Evolutionary conservation across 2,888 invertebrate species (phyloP), one percentile per base, ranked within the genome.

Genomic region (Yponomeuta cagnagella): DNA sequence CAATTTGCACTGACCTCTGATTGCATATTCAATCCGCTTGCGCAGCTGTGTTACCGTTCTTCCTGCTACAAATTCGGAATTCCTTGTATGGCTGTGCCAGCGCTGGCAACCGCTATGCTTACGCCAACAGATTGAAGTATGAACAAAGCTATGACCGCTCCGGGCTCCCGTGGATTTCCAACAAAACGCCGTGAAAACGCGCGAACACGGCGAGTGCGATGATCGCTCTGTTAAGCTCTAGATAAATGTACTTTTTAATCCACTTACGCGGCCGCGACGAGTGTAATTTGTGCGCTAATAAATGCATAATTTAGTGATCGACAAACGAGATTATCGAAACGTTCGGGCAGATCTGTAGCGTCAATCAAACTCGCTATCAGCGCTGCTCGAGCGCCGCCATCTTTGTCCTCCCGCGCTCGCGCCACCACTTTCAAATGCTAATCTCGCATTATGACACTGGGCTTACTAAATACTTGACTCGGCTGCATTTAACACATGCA

Each of bases 401-500:
- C 48, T 69, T 69, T 65, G 63, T 70, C 31, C n/a, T 64, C 37
- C 68, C 70, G 43, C 69, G 69, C 48, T 69, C 66, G 37, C 63
- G 69, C 69, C 72, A 69, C 48, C 84, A 84, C 85, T 85, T 86
- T 86, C 80, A 80, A 78, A 89, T 87, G 87, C 79, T 81, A 87
- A 89, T 86, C 84, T 79, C 75, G 73, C 78, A 75, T 80, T 79
- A 78, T 79, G 77, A 77, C 78, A 78, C 78, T 74, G 72, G 75
- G 74, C 79, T 72, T 76, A 75, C 81, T 80, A 81, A 80, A 78
- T 79, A 78, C 80, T 75, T 73, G 75, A 75, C 78, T 80, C 71
- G 76, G 74, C 75, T 80, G 80, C 85, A 86, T 82, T 86, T 86
- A 84, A 84, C 88, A 88, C 87, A 90, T 90, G 90, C 90, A 86